A percentile compares a stretch with the other conserved stretches of the same genome.
Evolutionary conservation across 2,797 vertebrate species (phyloP).

Genomic region (Intellagama lesueurii): DNA sequence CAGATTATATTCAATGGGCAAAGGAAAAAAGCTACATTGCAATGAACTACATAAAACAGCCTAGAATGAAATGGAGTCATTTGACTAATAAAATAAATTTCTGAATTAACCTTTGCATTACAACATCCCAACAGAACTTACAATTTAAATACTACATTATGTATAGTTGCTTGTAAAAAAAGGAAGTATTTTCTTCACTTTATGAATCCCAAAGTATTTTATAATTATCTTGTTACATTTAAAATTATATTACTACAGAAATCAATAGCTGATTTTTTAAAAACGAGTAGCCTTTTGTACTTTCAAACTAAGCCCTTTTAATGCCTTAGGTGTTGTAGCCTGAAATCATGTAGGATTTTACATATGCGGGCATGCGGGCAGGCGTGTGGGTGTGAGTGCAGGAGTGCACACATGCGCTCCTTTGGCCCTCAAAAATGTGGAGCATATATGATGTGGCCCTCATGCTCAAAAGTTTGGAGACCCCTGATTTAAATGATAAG

Average conservation of each 20-base stretch:
- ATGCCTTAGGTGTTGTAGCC: too few species aligned
- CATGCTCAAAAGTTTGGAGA: too few species aligned
- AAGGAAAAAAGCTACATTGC: background rate
- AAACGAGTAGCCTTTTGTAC: background rate
- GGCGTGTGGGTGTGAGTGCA: too few species aligned
- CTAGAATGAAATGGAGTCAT: background rate
- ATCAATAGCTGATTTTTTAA: background rate
- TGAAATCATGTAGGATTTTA: too few species aligned
- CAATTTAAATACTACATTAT: background rate
- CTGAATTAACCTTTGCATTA: conserved; percentile 4
- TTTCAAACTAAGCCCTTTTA: background rate
- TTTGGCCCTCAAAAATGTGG: too few species aligned
- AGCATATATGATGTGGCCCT: too few species aligned
- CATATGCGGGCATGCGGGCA: too few species aligned
- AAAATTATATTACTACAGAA: background rate
- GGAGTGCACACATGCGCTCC: too few species aligned
- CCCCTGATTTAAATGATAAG: background rate
- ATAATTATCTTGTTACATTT: background rate
- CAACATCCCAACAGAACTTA: background rate
- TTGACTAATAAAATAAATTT: background rate
- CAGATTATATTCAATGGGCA: background rate
- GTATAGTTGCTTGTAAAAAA: background rate
- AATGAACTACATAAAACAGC: background rate
- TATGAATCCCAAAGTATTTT: background rate
- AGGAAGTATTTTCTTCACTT: background rate